A percentile compares a stretch with the other conserved stretches of the same genome.
Evolutionary conservation across 1,140 invertebrate species (phyloP).

Genomic region (Ceratosolen fusciceps): DNA sequence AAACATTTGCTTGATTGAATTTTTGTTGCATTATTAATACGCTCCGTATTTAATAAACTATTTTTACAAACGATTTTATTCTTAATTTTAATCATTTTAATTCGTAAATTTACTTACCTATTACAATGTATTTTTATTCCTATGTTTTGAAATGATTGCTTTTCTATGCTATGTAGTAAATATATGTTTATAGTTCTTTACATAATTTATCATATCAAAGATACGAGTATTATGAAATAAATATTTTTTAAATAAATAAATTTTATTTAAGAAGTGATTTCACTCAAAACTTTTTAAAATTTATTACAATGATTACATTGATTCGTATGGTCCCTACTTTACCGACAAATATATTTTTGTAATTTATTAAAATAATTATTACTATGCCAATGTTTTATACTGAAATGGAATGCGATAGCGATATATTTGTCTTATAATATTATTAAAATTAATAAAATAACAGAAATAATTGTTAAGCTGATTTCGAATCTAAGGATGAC

Average conservation of each 20-base stretch:
- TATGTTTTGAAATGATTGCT: no score
- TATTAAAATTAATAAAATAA: neutral
- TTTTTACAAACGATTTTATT: no score
- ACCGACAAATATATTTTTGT: constrained; percentile 18
- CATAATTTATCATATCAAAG: no score
- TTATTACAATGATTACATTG: neutral
- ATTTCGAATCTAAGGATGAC: neutral
- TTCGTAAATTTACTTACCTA: no score
- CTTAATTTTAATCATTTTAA: no score
- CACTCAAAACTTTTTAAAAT: neutral
- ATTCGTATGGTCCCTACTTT: constrained; percentile 34
- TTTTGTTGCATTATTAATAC: no score
- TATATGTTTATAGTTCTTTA: no score
- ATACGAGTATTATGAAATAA: no score
- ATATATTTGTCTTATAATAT: neutral
- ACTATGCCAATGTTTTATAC: neutral
- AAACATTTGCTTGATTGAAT: no score
- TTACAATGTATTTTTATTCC: no score
- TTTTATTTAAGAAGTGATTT: neutral
- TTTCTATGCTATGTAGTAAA: no score
- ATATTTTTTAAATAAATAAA: neutral
- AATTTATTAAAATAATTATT: neutral
- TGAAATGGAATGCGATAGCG: neutral
- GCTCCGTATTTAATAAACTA: no score
- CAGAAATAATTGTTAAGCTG: neutral